Evolutionary conservation across 23 tunicate genomes (phyloP).

Genomic region (Halocynthia roretzi): DNA sequence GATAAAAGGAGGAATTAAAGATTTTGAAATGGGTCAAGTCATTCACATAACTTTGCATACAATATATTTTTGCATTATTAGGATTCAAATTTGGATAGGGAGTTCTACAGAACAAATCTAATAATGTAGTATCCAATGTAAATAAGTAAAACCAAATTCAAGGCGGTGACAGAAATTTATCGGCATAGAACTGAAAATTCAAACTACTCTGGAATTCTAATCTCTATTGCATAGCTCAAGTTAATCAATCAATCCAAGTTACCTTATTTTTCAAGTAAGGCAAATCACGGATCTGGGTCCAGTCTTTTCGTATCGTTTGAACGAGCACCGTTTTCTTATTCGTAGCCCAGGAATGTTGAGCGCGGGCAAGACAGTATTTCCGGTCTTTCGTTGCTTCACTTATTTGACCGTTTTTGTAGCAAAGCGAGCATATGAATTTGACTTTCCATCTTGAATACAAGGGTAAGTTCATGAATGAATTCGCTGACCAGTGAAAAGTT

Average conservation of each 20-base stretch:
- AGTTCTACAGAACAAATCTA: no score
- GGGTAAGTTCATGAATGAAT: not conserved
- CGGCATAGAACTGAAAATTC: not conserved
- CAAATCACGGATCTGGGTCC: constrained; percentile 85
- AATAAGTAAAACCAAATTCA: no score
- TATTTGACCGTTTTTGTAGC: constrained; percentile 89
- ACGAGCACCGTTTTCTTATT: constrained; percentile 81
- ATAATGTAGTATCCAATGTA: no score
- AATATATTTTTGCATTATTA: no score
- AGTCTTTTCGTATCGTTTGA: constrained; percentile 41
- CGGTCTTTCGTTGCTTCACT: constrained; percentile 75
- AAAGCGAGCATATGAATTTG: constrained; percentile 81
- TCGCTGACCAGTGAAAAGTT: not conserved
- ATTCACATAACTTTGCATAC: not conserved
- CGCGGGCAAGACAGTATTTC: constrained; percentile 83
- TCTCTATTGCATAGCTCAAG: not conserved
- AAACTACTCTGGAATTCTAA: not conserved
- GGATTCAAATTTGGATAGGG: no score
- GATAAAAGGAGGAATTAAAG: no score
- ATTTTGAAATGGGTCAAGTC: not conserved
- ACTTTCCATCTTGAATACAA: constrained; percentile 65
- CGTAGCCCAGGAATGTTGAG: constrained; percentile 84
- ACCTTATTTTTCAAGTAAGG: constrained; percentile 93
- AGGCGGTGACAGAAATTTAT: no score
- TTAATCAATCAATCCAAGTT: not conserved